Percentiles rank a stretch among this genome's conserved stretches.
phyloP scores from a whole-genome alignment of 2,888 invertebrate genomes.

The Zaprionus lineosus region DNA sequence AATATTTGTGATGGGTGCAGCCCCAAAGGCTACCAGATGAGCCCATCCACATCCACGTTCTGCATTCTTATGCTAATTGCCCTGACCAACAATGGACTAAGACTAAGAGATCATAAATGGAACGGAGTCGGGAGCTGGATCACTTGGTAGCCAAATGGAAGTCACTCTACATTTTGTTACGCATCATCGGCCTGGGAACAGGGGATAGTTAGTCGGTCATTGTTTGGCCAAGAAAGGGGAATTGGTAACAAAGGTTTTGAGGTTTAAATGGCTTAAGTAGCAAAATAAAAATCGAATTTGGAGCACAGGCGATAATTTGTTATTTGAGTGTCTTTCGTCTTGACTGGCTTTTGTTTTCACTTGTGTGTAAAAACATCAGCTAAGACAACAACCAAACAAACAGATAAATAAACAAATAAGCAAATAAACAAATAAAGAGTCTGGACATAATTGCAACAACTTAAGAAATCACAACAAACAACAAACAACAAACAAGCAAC shows the following conservation, averaged over 20 bases:
- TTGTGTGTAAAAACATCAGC: slow-evolving; percentile 37
- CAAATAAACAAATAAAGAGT: slow-evolving; percentile 14
- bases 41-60: slow-evolving; percentile 61
- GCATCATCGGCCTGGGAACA: slow-evolving; percentile 28
- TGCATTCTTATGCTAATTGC: slow-evolving; percentile 73
- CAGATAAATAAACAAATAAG: slow-evolving; percentile 22
- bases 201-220: slow-evolving; percentile 58
- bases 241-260: slow-evolving; percentile 23
- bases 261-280: slow-evolving; percentile 27
- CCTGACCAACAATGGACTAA: slow-evolving; percentile 42
- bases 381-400: slow-evolving; percentile 18
- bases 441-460: slow-evolving; percentile 73
- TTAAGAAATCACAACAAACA: slow-evolving; percentile 75
- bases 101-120: slow-evolving; percentile 39
- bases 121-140: slow-evolving; percentile 19
- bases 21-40: slow-evolving; percentile 41
- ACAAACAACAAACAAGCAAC: slow-evolving; percentile 49
- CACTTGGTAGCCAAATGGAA: slow-evolving; percentile 41
- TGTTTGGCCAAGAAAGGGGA: slow-evolving; percentile 60
- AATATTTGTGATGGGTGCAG: slow-evolving; percentile 57
- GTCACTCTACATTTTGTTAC: slow-evolving; percentile 61
- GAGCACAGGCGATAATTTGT: slow-evolving; percentile 46
- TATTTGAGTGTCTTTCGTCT: slow-evolving; percentile 10
- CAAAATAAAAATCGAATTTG: slow-evolving; percentile 47
- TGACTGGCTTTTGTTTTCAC: slow-evolving; percentile 50